phyloP scores from a whole-genome alignment of 2,888 invertebrate species.

The Nemurella pictetii region DNA sequence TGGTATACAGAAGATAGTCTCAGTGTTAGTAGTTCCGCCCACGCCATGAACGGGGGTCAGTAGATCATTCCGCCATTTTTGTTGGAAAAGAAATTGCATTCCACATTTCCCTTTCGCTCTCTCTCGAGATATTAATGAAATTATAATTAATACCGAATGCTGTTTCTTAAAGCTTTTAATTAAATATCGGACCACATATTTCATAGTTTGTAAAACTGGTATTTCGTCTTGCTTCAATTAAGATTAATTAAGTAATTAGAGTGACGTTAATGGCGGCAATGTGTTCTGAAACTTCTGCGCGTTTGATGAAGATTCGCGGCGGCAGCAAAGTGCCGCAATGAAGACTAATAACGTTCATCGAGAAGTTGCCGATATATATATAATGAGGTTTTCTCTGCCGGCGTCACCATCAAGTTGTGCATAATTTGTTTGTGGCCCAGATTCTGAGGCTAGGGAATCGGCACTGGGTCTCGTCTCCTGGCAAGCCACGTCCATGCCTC shows the following conservation, averaged over 20 bases:
- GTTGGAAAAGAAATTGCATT: conserved; percentile 16
- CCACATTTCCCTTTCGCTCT: neutral
- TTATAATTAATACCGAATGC: conserved; percentile 25
- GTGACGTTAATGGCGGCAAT: conserved; percentile 29
- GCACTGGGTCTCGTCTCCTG: no score
- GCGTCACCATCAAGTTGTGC: neutral
- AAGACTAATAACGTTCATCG: conserved; percentile 16
- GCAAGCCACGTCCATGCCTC: no score
- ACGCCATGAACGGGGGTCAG: neutral
- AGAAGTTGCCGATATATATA: conserved; percentile 1
- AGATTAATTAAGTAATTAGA: conserved; percentile 30
- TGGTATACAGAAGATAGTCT: neutral
- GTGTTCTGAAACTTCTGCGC: neutral
- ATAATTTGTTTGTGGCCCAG: neutral
- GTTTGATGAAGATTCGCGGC: conserved; percentile 18
- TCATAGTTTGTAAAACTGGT: conserved; percentile 23
- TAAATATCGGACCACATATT: conserved; percentile 24
- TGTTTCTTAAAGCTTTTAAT: conserved; percentile 14
- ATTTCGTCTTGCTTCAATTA: neutral
- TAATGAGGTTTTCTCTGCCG: neutral
- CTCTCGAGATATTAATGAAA: conserved; percentile 24
- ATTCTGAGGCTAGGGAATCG: neutral
- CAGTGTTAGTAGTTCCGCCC: conserved; percentile 14
- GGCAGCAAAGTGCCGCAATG: neutral
- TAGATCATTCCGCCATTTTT: conserved; percentile 26